Base-by-base conservation (phyloP, 2,797 vertebrate species). In the Lates japonicus region DNA sequence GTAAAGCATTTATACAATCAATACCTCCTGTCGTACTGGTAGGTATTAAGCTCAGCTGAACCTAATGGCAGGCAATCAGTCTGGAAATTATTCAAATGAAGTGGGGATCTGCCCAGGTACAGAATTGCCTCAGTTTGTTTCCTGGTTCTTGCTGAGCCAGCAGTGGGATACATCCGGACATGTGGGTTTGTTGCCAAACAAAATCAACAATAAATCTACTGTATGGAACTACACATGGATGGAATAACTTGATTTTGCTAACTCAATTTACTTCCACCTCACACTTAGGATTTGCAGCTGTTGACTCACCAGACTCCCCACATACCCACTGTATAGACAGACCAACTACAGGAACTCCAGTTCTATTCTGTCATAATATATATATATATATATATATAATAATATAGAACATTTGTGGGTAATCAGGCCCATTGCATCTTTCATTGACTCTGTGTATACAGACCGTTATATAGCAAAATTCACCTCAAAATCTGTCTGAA, bases 401-500 rank as follows among this genome's bases (percentile, higher is more conserved):
- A n/a, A n/a, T n/a, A n/a, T n/a, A 41, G 54, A 33, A 39, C 39
- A 46, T 44, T 5, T 52, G 9, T 9, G 12, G 5, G 22, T 33
- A 46, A 25, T 7, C 5, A 3, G 5, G 11, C 6, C 14, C 1
- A 11, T 49, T 1, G 3, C 6, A 11, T 33, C 20, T 61, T n/a
- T 49, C 7, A 48, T 20, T 61, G 20, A 66, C 55, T 44, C 46
- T n/a, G n/a, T 48, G 2, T 51, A 59, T 54, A 2, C 37, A 51
- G 41, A 72, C n/a, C 8, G 12, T 25, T 14, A n/a, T n/a, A n/a
- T n/a, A n/a, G 20, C 44, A 42, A 14, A 42, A 25, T 22, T 57
- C 29, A 59, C 33, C 31, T 41, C 61, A 22, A 39, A 52, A 29
- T 81, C 35, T 73, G 58, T 41, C 16, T 55, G 25, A 67, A 29